Evolutionary conservation across 2,888 invertebrate genomes (phyloP).

Genomic region (Nowickia ferox): DNA sequence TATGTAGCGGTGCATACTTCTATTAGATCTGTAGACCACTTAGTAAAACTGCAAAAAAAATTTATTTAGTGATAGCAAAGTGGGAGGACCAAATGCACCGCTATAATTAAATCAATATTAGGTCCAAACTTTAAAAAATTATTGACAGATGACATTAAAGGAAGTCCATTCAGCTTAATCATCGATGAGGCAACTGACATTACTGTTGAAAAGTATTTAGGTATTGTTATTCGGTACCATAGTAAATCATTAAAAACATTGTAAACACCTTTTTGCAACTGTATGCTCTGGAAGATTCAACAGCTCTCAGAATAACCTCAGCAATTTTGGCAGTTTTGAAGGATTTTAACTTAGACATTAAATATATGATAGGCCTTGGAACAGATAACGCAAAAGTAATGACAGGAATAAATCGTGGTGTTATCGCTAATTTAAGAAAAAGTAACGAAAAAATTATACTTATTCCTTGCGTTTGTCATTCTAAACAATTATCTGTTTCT

Average conservation of each 20-base stretch:
- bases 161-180: not conserved
- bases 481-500: not conserved
- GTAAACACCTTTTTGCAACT: not conserved
- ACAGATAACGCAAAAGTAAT: too few species aligned
- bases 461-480: not conserved
- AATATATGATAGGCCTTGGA: too few species aligned
- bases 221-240: not conserved
- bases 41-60: not conserved
- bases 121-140: slow-evolving; percentile 5
- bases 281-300: too few species aligned
- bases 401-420: too few species aligned
- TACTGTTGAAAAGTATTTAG: not conserved
- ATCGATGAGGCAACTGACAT: slow-evolving; percentile 8
- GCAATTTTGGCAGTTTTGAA: too few species aligned
- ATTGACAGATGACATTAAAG: not conserved
- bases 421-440: not conserved
- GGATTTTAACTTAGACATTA: too few species aligned
- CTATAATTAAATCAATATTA: slow-evolving; percentile 6
- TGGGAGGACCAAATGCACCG: slow-evolving; percentile 5
- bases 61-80: slow-evolving; percentile 6
- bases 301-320: too few species aligned
- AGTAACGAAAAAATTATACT: not conserved
- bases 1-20: not conserved
- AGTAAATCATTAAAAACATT: slow-evolving; percentile 4
- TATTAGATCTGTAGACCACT: slow-evolving; percentile 1